Conservation (phyloP, 2,113 vertebrate genomes). For the Hylia prasina region DNA sequence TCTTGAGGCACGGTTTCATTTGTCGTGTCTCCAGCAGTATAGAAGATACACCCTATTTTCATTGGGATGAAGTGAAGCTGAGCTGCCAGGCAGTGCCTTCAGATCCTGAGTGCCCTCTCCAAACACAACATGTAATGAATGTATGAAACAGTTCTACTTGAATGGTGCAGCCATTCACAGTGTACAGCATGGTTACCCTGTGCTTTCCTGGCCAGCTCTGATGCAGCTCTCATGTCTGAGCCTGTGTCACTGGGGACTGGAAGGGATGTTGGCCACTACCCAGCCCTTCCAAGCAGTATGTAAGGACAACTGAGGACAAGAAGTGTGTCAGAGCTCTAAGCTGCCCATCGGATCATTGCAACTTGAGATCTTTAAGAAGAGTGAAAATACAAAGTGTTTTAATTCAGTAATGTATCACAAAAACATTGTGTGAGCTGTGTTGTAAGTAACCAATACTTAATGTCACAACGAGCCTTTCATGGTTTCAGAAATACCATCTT, state of each 20-base stretch:
- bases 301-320: not conserved
- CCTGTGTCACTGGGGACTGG: not conserved
- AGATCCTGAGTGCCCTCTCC: not conserved
- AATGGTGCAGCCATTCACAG: not conserved
- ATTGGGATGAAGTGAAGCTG: conserved; percentile 5
- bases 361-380: not conserved
- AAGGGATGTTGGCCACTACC: not conserved
- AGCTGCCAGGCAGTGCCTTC: not conserved
- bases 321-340: not conserved
- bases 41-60: conserved; percentile 10
- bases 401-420: not conserved
- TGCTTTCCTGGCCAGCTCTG: not conserved
- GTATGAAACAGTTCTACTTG: not conserved
- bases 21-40: not conserved
- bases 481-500: not conserved
- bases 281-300: not conserved
- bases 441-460: not conserved
- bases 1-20: not conserved
- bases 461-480: not conserved
- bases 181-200: not conserved
- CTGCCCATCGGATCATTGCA: not conserved
- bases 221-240: not conserved
- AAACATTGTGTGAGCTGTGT: not conserved
- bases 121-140: not conserved
- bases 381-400: not conserved